These are phyloP conservation scores for Sepioteuthis lessoniana DNA, from an alignment of 2,888 invertebrate genomes.

Conservation along the genomic window DNA sequence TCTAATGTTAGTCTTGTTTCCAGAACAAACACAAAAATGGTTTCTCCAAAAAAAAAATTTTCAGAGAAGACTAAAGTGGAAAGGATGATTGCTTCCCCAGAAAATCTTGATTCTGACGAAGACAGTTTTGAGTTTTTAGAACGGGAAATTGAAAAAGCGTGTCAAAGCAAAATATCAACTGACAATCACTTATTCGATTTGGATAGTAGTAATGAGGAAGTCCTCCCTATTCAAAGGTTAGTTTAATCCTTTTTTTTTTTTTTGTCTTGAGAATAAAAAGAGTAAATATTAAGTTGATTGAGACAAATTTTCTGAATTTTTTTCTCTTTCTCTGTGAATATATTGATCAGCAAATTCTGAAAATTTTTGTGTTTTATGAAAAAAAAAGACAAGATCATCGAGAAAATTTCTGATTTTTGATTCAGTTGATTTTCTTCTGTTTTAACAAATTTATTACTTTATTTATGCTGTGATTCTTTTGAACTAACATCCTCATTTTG, in stretches of 20 bases:
- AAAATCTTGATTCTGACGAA: not conserved
- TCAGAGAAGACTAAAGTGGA: not conserved
- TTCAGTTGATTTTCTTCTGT: too few species aligned
- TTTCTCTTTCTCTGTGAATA: too few species aligned
- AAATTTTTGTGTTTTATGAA: too few species aligned
- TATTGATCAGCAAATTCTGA: too few species aligned
- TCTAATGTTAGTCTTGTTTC: not conserved
- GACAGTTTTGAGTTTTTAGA: conserved; percentile 43
- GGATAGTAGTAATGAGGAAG: not conserved
- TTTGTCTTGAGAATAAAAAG: too few species aligned
- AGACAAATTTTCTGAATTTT: too few species aligned
- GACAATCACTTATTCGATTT: not conserved
- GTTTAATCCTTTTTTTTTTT: not conserved
- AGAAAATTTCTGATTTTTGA: too few species aligned
- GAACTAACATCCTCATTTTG: too few species aligned
- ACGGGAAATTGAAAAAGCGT: conserved; percentile 24
- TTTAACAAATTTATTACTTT: too few species aligned
- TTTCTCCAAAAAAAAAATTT: not conserved
- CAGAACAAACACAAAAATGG: not conserved
- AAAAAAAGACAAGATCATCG: too few species aligned
- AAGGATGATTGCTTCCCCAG: conserved; percentile 38
- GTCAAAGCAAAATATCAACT: not conserved
- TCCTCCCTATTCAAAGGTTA: not conserved
- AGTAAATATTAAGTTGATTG: too few species aligned
- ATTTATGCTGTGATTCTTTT: too few species aligned